phyloP scores from a whole-genome alignment of 2,797 vertebrate species.

The Acrossocheilus wenchowensis region DNA sequence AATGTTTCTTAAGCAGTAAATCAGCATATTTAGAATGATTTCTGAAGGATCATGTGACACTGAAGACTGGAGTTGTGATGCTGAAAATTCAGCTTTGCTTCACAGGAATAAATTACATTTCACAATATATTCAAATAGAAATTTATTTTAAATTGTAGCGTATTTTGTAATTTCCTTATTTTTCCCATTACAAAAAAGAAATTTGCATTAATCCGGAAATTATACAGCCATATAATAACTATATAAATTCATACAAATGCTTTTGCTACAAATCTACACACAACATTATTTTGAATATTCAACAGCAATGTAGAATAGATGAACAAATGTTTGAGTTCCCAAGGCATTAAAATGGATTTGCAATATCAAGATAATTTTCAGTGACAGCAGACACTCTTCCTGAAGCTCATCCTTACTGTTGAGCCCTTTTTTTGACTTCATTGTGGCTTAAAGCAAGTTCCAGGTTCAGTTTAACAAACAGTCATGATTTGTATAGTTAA shows the following conservation, averaged over 20 bases:
- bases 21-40: too few relatives aligned
- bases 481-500: not conserved
- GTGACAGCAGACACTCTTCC: not conserved
- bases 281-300: too few relatives aligned
- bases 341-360: not conserved
- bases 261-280: too few relatives aligned
- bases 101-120: not conserved
- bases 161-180: not conserved
- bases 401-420: not conserved
- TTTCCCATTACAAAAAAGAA: not conserved
- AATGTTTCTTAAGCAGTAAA: too few relatives aligned
- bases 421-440: not conserved
- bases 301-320: too few relatives aligned
- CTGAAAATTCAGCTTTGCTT: not conserved
- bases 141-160: not conserved
- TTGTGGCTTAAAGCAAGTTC: not conserved
- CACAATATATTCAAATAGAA: not conserved
- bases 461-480: not conserved
- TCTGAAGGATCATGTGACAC: too few relatives aligned
- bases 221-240: not conserved
- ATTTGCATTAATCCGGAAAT: not conserved
- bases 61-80: too few relatives aligned
- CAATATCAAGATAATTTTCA: not conserved
- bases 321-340: too few relatives aligned
- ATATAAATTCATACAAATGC: too few relatives aligned